phyloP scores from a whole-genome alignment of 2,113 vertebrate genomes.

The Dasyprocta punctata region DNA sequence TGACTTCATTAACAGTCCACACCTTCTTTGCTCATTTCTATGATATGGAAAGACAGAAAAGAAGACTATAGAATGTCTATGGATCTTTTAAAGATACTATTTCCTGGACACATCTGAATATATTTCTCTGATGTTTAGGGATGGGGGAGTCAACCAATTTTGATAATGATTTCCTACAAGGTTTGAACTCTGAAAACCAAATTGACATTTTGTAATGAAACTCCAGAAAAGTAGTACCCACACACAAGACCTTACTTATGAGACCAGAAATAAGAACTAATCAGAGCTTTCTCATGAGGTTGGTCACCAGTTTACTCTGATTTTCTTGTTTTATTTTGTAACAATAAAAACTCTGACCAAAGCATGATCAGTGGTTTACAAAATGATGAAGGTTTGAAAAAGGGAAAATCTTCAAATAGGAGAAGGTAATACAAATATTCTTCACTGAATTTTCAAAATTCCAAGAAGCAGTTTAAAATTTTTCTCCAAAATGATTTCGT shows the following conservation, averaged over 20 bases:
- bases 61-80: neutral
- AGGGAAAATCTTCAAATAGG: neutral
- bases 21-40: neutral
- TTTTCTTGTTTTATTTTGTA: neutral
- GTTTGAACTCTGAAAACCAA: neutral
- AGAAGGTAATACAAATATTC: neutral
- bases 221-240: neutral
- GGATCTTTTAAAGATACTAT: neutral
- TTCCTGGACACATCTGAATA: neutral
- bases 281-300: neutral
- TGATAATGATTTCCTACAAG: neutral
- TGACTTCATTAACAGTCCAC: neutral
- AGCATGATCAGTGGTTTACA: neutral
- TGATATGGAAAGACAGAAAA: neutral
- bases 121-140: neutral
- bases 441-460: neutral
- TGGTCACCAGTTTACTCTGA: neutral
- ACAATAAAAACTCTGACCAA: neutral
- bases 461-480: neutral
- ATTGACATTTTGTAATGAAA: conserved; percentile 5
- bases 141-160: neutral
- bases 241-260: neutral
- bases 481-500: neutral
- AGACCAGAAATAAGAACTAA: neutral
- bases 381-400: neutral